Evolutionary conservation across 1,140 invertebrate genomes (phyloP).

Genomic region (Lepidurus packardi): DNA sequence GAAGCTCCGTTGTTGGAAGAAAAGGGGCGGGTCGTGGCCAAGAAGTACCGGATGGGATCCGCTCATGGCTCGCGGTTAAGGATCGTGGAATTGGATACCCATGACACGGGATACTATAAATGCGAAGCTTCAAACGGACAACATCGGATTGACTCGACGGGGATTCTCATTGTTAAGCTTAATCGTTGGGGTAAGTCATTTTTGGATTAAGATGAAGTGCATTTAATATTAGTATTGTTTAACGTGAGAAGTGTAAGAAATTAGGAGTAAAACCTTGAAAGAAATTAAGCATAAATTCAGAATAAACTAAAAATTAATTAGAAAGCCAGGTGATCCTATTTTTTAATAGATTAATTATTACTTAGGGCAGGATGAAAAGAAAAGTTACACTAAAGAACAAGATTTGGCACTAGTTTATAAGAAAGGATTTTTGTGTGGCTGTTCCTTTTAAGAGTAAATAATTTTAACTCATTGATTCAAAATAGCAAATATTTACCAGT

Average conservation of each 20-base stretch:
- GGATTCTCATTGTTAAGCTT: slow-evolving; percentile 54
- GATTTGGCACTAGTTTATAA: no score
- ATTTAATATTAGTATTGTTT: not conserved
- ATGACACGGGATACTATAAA: slow-evolving; percentile 64
- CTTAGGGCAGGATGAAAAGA: no score
- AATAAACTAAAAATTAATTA: no score
- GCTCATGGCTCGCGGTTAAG: slow-evolving; percentile 50
- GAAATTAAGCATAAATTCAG: no score
- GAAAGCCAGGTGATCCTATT: not conserved
- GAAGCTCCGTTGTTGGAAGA: slow-evolving; percentile 53
- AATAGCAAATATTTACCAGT: not conserved
- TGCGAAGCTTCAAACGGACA: slow-evolving; percentile 58
- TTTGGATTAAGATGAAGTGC: not conserved
- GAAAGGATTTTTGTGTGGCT: no score
- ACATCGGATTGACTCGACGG: slow-evolving; percentile 56
- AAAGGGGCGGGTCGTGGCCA: slow-evolving; percentile 50
- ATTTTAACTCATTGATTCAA: not conserved
- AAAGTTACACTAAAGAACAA: no score
- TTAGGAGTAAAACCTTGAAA: no score
- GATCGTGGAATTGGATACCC: slow-evolving; percentile 56
- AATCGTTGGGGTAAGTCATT: slow-evolving; percentile 43
- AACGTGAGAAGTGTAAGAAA: not conserved
- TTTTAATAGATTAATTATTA: not conserved
- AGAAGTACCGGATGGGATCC: slow-evolving; percentile 40
- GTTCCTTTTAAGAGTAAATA: not conserved